Evolutionary conservation across 1,140 invertebrate species (phyloP), one percentile per base, ranked within the genome.

Genomic region (Hermatobates lingyangjiaoensis): DNA sequence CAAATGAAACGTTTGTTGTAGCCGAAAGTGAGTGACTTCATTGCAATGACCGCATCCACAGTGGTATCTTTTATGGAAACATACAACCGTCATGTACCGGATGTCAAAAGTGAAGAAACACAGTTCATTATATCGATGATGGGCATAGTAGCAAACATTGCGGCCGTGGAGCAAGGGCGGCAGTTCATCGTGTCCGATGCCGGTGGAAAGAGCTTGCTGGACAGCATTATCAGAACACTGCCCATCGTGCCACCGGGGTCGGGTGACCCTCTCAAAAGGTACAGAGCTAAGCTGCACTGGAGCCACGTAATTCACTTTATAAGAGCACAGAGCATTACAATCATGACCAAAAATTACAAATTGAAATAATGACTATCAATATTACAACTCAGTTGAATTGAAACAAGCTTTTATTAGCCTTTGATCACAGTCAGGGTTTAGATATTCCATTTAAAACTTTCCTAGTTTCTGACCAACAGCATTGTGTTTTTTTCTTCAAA

Each of bases 71-170:
- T 69, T 26, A 55, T 69, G 50, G 62, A 62, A 18, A 62, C 61
- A 48, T 66, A 68, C 45, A 61, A 57, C 39, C 48, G 51, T 4
- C 56, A 51, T 23, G 57, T 65, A 4, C 66, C 66, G 0, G 52
- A 60, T 5, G 60, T 60, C 12, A 60, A 58, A 28, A 62, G 63
- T 3, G 58, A 64, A 18, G 66, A 66, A 27, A 64, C 58, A 48
- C 61, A 68, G 54, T 69, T 70, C 44, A 58, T 68, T 27, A 62
- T 63, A 54, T 62, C 65, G 7, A 46, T 70, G 25, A 54, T 64
- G 28, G 67, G 68, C 21, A 65, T 64, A 20, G 58, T 68, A 3
- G 61, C 63, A 12, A 71, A 70, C 53, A 60, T 69, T 51, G 64
- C 66, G 4, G 62, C 64, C 1, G 57, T 49, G 14, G 56, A 65